A percentile compares a stretch with the other conserved stretches of the same genome.
These are phyloP conservation scores for Pipistrellus nathusii DNA, from an alignment of 2,797 vertebrate genomes.

Conservation along the genomic window DNA sequence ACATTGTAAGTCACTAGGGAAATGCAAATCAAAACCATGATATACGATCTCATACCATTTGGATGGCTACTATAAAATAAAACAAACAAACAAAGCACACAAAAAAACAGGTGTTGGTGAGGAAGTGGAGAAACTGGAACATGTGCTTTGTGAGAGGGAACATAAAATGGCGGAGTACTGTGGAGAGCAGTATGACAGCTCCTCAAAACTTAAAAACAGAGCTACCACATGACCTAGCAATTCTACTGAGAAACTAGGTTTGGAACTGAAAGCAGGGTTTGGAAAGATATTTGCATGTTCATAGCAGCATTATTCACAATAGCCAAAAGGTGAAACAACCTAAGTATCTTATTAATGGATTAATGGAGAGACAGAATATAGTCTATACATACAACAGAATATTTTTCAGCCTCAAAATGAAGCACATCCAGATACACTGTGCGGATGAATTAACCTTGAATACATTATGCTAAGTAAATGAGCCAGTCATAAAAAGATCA, in stretches of 20 bases:
- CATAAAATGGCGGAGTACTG: accelerated
- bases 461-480: neutral
- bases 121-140: accelerated
- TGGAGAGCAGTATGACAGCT: neutral
- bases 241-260: neutral
- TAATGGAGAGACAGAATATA: neutral
- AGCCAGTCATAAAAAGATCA: neutral
- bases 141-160: neutral
- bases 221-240: neutral
- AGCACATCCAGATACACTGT: neutral
- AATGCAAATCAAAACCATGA: neutral
- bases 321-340: neutral
- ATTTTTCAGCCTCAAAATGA: neutral
- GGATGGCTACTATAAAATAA: neutral
- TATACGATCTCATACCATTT: too few species aligned
- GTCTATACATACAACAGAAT: accelerated
- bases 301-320: neutral
- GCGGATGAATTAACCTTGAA: neutral
- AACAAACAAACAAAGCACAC: too few species aligned
- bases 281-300: neutral
- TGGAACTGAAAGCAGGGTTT: neutral
- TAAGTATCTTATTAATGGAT: neutral
- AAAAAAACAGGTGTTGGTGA: accelerated
- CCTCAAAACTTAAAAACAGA: neutral
- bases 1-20: neutral